phyloP scores from a whole-genome alignment of 1,140 invertebrate species.

The Temnothorax curvispinosus region DNA sequence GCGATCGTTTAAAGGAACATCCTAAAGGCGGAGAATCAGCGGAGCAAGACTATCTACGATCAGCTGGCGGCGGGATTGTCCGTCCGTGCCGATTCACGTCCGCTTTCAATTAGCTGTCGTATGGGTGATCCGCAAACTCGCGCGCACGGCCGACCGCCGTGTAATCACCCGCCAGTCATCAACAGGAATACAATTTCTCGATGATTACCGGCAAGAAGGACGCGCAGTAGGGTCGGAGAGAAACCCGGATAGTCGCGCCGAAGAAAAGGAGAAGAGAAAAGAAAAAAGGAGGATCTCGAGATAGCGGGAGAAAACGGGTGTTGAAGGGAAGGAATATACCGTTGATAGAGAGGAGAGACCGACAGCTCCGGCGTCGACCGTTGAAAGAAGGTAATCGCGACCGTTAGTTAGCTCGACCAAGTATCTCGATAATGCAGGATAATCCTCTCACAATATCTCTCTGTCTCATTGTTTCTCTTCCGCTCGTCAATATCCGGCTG shows the following conservation, averaged over 20 bases:
- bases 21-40: conserved; percentile 46
- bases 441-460: conserved; percentile 41
- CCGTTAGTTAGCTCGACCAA: conserved; percentile 5
- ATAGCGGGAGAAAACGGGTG: conserved; percentile 30
- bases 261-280: not conserved
- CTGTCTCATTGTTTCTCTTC: conserved; percentile 42
- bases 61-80: conserved; percentile 16
- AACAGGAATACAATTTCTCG: conserved; percentile 56
- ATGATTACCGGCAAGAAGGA: conserved; percentile 47
- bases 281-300: not conserved
- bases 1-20: conserved; percentile 43
- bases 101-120: conserved; percentile 58
- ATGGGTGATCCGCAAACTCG: conserved; percentile 42
- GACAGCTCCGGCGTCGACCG: not conserved
- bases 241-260: not conserved
- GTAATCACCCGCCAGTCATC: conserved; percentile 57
- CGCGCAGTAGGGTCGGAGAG: not conserved
- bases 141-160: conserved; percentile 24
- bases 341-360: not conserved
- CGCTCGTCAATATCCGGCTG: conserved; percentile 37
- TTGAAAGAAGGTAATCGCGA: conserved; percentile 10
- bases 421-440: conserved; percentile 45
- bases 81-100: conserved; percentile 52
- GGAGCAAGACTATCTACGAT: conserved; percentile 40
- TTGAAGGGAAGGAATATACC: not conserved